Evolutionary conservation across 2,797 vertebrate species (phyloP).

Genomic region (Lagothrix lagotricha): DNA sequence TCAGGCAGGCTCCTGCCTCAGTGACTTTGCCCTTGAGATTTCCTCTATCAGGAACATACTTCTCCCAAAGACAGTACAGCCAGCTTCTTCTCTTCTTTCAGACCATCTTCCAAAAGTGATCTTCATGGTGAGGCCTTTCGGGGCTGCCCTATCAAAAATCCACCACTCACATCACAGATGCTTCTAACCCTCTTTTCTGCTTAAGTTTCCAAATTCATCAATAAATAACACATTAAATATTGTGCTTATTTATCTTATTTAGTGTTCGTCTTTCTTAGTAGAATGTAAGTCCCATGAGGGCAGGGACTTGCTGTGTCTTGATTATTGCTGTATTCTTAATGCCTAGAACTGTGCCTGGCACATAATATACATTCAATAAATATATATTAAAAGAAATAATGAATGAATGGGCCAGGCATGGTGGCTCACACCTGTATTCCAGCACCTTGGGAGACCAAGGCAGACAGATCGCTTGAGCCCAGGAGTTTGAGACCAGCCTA

Average conservation of each 20-base stretch:
- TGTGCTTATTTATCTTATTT: neutral
- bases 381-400: neutral
- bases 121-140: neutral
- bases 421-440: neutral
- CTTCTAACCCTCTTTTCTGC: neutral
- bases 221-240: neutral
- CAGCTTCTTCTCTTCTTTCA: neutral
- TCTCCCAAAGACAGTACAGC: neutral
- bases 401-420: neutral
- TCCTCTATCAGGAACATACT: neutral
- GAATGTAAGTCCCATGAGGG: neutral
- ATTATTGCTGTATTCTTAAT: neutral
- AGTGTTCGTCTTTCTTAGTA: neutral
- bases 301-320: neutral
- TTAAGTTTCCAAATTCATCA: neutral
- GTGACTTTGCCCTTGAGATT: neutral
- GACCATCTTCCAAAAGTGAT: neutral
- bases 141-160: neutral
- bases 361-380: neutral
- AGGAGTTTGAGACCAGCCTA: neutral
- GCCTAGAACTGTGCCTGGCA: neutral
- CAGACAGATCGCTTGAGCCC: neutral
- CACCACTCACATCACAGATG: neutral
- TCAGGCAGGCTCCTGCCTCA: neutral
- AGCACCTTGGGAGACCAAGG: neutral